Percentiles rank a stretch among this genome's conserved stretches.
phyloP scores from a whole-genome alignment of 2,113 vertebrate genomes.

The Colius striatus region DNA sequence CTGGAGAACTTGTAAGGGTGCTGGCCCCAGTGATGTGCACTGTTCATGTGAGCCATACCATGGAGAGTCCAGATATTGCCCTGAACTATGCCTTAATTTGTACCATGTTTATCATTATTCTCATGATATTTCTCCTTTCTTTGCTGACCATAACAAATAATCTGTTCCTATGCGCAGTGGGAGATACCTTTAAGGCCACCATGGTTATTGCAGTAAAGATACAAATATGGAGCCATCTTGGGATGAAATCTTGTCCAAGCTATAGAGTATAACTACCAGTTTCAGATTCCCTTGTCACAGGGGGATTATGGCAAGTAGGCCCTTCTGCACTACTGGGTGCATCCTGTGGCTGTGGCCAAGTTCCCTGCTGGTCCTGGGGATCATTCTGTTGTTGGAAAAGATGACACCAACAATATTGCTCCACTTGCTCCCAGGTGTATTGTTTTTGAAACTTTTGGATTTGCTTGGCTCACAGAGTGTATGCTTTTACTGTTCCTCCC shows the following conservation, averaged over 20 bases:
- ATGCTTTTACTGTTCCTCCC: neutral
- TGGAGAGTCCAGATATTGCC: neutral
- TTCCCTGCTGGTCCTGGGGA: neutral
- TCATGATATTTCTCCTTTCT: neutral
- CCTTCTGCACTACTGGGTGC: neutral
- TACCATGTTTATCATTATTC: neutral
- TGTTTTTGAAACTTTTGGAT: neutral
- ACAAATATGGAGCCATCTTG: neutral
- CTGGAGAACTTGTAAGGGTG: neutral
- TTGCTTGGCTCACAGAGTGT: neutral
- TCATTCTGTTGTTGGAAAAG: neutral
- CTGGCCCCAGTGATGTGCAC: neutral
- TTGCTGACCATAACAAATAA: neutral
- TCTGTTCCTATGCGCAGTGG: rapidly evolving
- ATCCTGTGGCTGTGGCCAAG: neutral
- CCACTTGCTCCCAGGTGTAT: neutral
- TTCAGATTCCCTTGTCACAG: neutral
- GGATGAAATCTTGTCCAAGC: neutral
- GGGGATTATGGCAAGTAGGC: neutral
- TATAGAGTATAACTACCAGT: too few relatives aligned
- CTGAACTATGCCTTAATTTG: neutral
- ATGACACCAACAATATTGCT: neutral
- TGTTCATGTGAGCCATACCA: neutral
- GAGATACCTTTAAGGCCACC: neutral
- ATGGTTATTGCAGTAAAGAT: neutral